phyloP scores from a whole-genome alignment of 2,113 vertebrate genomes.

The Pelobates fuscus region DNA sequence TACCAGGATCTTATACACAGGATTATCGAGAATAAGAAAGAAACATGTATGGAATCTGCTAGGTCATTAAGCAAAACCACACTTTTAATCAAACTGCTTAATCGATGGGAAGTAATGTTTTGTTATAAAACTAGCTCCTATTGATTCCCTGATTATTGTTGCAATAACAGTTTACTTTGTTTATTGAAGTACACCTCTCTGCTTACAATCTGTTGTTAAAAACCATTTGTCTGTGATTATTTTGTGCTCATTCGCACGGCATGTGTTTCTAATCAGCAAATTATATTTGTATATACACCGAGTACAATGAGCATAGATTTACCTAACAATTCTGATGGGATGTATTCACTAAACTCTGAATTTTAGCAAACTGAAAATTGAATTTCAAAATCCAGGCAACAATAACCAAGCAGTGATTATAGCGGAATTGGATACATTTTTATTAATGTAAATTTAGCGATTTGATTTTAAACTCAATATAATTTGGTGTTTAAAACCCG shows the following conservation, averaged over 20 bases:
- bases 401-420: no score
- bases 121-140: conserved; percentile 54
- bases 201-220: conserved; percentile 29
- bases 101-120: conserved; percentile 61
- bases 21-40: no score
- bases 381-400: no score
- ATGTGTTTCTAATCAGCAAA: not conserved
- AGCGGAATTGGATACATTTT: no score
- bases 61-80: conserved; percentile 44
- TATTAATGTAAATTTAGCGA: no score
- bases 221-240: not conserved
- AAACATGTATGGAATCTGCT: no score
- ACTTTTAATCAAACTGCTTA: conserved; percentile 58
- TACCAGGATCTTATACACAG: no score
- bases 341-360: no score
- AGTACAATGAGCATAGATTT: not conserved
- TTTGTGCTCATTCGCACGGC: not conserved
- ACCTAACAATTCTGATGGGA: no score
- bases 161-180: conserved; percentile 49
- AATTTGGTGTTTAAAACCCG: no score
- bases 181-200: conserved; percentile 49
- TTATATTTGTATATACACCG: not conserved
- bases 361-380: no score
- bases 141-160: conserved; percentile 55
- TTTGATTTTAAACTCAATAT: no score